Percentiles rank a stretch among this genome's conserved stretches.
Conservation (phyloP, 2,797 vertebrate species). For the Sylvilagus floridanus region DNA sequence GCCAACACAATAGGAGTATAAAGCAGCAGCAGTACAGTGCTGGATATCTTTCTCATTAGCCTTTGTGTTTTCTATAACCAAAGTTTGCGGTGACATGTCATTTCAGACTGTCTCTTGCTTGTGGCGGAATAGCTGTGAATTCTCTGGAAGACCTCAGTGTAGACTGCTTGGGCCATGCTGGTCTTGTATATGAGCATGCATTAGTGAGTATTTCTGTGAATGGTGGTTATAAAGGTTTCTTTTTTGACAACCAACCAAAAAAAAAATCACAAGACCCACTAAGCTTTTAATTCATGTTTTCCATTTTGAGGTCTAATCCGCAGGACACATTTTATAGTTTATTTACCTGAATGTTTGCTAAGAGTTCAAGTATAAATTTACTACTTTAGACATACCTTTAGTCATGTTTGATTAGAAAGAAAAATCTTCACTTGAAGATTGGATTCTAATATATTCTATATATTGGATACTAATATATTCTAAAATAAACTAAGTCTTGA, state of each 20-base stretch:
- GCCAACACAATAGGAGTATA: neutral
- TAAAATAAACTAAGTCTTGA: neutral
- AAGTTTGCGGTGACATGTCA: constrained; percentile 43
- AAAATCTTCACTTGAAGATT: constrained; percentile 29
- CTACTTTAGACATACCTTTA: constrained; percentile 54
- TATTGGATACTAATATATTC: constrained; percentile 48
- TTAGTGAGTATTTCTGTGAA: constrained; percentile 88
- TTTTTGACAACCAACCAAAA: neutral
- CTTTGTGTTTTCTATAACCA: constrained; percentile 48
- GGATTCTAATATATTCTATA: constrained; percentile 40
- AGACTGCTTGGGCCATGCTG: constrained; percentile 93
- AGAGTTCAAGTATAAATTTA: constrained; percentile 42
- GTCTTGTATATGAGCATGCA: constrained; percentile 92
- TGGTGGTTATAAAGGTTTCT: neutral
- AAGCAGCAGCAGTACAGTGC: neutral
- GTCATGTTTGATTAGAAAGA: constrained; percentile 52
- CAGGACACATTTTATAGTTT: constrained; percentile 25
- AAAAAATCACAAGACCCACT: neutral
- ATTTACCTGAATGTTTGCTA: constrained; percentile 26
- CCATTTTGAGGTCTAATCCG: constrained; percentile 24
- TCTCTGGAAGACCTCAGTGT: constrained; percentile 92
- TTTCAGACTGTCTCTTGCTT: constrained; percentile 92
- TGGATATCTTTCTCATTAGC: constrained; percentile 5
- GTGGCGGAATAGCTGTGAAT: constrained; percentile 94
- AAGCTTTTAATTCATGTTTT: constrained; percentile 58